Evolutionary conservation across 2,113 vertebrate species (phyloP), one percentile per base, ranked within the genome.

Genomic region (Sterrhoptilus dennistouni): DNA sequence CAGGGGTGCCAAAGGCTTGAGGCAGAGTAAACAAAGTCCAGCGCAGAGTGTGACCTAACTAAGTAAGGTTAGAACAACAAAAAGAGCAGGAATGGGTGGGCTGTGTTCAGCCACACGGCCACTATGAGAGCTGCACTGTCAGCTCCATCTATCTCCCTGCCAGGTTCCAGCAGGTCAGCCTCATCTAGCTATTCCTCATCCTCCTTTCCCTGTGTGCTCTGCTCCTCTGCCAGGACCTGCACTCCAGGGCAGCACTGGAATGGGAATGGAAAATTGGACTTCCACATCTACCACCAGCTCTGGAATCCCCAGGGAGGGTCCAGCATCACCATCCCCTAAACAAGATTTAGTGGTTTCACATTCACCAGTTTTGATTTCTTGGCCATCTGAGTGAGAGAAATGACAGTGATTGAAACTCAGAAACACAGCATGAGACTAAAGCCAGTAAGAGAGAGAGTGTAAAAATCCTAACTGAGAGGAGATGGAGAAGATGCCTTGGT

Each of bases 61-160:
- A 21, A 63, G 40, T 5, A 7, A 40, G 76, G 27, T 53, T 15
- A 59, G 47, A 69, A 13, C 5, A 22, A 31, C 19, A 31, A 22
- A 29, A 35, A 53, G 25, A 13, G 12, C 20, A 65, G 33, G 4
- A 72, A 12, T 5, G 33, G 53, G 21, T 24, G 7, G 28, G 28
- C n/a, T 84, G 27, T 65, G 53, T 3, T 22, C 35, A 84, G 69
- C 31, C 1, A 40, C 28, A 0, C 18, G 35, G 5, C 54, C 22
- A 15, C 19, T 24, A 17, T 0, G 0, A 57, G 29, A 74, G 44
- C 44, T 24, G 8, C 75, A 6, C 0, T 0, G 5, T 3, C 75
- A 50, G 66, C 83, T 65, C 61, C n/a, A 5, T 4, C 14, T 52
- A 5, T 4, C 12, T 47, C 25, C 63, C 68, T 5, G 4, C 0